Base-by-base conservation (phyloP, 2,888 invertebrate species). In the Chrysina gloriosa region DNA sequence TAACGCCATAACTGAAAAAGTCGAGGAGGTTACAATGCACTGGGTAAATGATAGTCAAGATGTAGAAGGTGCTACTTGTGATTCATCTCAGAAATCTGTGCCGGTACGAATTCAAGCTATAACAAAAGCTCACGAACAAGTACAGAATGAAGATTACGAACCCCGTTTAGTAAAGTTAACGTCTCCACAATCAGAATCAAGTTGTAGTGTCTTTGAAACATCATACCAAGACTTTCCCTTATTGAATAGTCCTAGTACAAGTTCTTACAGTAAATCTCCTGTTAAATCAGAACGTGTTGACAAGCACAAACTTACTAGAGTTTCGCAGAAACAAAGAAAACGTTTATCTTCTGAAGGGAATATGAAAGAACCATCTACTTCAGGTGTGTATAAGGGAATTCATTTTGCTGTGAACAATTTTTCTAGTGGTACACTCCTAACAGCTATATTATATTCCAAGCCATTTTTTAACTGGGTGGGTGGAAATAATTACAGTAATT, bases 291-390 rank as follows among this genome's bases (percentile, higher is more conserved):
- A 74, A 25, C 72, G 54, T 56, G 66, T 64, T 6, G 71, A 74
- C 64, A 77, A 76, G 72, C 77, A 77, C 39, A 83, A 79, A 73
- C 74, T 80, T 56, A 71, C 75, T n/a, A 89, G 87, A 77, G 73
- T 89, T 4, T 90, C 89, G 0, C 90, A 90, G 74, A 90, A 89
- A 71, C 88, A 89, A 76, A 82, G 89, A 19, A 90, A 89, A 74
- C 86, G 87, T 72, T 77, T 89, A 67, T 86, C 87, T 0, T 79
- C 86, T 68, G 86, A 86, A 74, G 84, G 83, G 5, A 83, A 75
- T 54, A 83, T 82, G 19, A 80, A 68, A 47, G 70, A 73, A 23
- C 9, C 61, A n/a, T 52, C 45, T 3, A 9, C 61, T 27, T 69
- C 69, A 65, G 72, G 72, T 71, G 23, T 25, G 52, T 68, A 52